Evolutionary conservation across 2,113 vertebrate genomes (phyloP).

Genomic region (Edolisoma coerulescens): DNA sequence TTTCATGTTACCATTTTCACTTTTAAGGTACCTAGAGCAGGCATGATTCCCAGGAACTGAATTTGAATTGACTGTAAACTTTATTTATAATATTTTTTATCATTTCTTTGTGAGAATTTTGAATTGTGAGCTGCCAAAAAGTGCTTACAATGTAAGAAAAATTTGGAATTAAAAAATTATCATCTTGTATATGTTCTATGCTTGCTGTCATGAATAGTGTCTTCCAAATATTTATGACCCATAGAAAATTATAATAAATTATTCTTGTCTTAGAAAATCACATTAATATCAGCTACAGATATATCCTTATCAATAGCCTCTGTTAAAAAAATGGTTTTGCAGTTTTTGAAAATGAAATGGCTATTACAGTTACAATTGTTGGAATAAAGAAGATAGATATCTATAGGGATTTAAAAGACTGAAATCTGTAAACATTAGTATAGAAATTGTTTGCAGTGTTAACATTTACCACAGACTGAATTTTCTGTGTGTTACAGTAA

Average conservation of each 20-base stretch:
- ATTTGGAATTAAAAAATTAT: neutral
- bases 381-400: neutral
- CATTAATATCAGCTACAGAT: neutral
- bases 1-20: neutral
- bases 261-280: neutral
- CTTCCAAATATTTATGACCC: neutral
- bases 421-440: conserved; percentile 4
- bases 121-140: neutral
- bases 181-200: neutral
- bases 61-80: neutral
- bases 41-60: neutral
- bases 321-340: neutral
- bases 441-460: neutral
- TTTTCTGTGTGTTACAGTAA: neutral
- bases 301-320: neutral
- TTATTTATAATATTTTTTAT: neutral
- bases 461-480: neutral
- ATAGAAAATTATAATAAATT: neutral
- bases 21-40: neutral
- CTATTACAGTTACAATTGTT: neutral
- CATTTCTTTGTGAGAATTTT: neutral
- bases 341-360: neutral
- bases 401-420: neutral
- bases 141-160: neutral
- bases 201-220: neutral